A percentile compares a stretch with the other conserved stretches of the same genome.
phyloP scores from a whole-genome alignment of 2,797 vertebrate genomes.

The Percopsis omiscomaycus region DNA sequence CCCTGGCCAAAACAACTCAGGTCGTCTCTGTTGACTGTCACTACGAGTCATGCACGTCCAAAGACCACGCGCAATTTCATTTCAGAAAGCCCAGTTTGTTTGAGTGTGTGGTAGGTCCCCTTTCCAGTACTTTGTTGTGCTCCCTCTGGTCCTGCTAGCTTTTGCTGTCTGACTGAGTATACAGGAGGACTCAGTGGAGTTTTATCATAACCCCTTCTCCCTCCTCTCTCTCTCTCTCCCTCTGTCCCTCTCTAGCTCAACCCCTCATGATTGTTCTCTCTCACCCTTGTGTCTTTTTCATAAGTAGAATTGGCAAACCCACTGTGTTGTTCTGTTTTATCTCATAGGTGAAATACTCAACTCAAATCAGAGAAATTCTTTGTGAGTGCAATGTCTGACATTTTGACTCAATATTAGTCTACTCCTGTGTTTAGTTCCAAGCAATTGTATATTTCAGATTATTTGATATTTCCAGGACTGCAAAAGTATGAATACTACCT shows the following conservation, averaged over 20 bases:
- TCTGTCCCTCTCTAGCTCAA: constrained; percentile 29
- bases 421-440: constrained; percentile 44
- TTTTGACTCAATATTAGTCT: constrained; percentile 37
- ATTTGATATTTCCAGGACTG: constrained; percentile 51
- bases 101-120: constrained; percentile 55
- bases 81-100: constrained; percentile 34
- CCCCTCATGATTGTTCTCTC: constrained; percentile 30
- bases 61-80: constrained; percentile 44
- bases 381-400: constrained; percentile 49
- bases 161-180: constrained; percentile 70
- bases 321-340: constrained; percentile 76
- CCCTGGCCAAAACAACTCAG: constrained; percentile 27
- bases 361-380: constrained; percentile 71
- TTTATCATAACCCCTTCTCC: constrained; percentile 75
- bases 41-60: constrained; percentile 46
- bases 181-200: constrained; percentile 72
- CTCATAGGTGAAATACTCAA: constrained; percentile 81
- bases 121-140: constrained; percentile 32
- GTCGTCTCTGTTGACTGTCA: constrained; percentile 36
- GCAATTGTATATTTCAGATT: constrained; percentile 15
- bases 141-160: constrained; percentile 19
- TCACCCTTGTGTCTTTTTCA: constrained; percentile 49
- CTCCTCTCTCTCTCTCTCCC: constrained; percentile 41
- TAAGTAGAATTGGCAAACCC: constrained; percentile 69
- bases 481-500: constrained; percentile 29